Conservation (phyloP, 2,797 vertebrate species). For the Synanceia verrucosa region DNA sequence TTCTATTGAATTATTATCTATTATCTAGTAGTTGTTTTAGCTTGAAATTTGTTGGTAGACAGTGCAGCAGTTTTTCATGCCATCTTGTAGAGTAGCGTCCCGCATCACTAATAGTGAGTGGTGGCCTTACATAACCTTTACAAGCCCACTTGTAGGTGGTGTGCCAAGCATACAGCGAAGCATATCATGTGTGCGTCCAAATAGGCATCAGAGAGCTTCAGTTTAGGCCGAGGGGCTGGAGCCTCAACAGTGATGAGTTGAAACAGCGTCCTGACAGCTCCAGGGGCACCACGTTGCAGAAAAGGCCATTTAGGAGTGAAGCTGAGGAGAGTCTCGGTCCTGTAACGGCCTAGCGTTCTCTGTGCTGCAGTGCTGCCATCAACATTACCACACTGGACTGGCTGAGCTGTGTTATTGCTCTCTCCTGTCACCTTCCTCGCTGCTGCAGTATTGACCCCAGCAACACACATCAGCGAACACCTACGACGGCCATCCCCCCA, state of each 20-base stretch:
- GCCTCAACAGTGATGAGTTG: constrained; percentile 58
- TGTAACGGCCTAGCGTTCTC: constrained; percentile 11
- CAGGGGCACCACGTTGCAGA: constrained; percentile 60
- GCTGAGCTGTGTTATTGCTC: constrained; percentile 33
- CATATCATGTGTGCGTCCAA: constrained; percentile 47
- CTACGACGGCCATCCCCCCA: constrained; percentile 36
- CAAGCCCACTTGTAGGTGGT: constrained; percentile 19
- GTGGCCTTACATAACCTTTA: constrained; percentile 48
- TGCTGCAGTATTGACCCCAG: constrained; percentile 70
- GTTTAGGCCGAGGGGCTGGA: constrained; percentile 40
- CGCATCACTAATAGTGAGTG: constrained; percentile 27
- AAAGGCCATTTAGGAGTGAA: constrained; percentile 39
- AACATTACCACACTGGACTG: constrained; percentile 21
- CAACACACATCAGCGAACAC: constrained; percentile 41
- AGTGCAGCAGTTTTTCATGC: constrained; percentile 19
- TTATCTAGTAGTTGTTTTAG: neutral
- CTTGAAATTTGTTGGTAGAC: constrained; percentile 37
- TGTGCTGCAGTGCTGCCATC: constrained; percentile 54
- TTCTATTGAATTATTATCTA: neutral
- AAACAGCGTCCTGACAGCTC: constrained; percentile 60
- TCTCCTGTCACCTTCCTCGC: constrained; percentile 46
- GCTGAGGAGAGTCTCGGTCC: constrained; percentile 28
- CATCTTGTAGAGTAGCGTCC: constrained; percentile 7
- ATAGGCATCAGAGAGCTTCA: constrained; percentile 58
- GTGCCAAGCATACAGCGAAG: constrained; percentile 31